phyloP scores from a whole-genome alignment of 2,113 vertebrate genomes.

The Australoheros scitulus region DNA sequence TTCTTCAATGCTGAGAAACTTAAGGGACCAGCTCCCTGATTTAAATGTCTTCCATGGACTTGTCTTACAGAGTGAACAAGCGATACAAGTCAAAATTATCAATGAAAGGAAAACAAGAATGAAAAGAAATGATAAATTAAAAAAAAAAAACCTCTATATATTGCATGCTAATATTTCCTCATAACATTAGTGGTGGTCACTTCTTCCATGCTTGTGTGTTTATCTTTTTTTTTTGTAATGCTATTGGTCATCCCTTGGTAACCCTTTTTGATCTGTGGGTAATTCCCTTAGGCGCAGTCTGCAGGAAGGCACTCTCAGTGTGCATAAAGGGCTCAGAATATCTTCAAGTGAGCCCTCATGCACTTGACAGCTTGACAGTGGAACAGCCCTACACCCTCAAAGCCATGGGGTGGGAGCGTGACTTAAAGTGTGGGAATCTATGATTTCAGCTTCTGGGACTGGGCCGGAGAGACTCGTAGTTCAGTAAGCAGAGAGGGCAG shows the following conservation, averaged over 20 bases:
- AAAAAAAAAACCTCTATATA: not conserved
- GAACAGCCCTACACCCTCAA: not conserved
- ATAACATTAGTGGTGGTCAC: not conserved
- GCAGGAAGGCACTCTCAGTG: not conserved
- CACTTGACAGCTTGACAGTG: slow-evolving; percentile 11
- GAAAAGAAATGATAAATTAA: not conserved
- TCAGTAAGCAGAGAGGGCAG: not conserved
- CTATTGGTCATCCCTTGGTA: not conserved
- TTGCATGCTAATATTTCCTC: not conserved
- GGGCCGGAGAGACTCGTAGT: not conserved
- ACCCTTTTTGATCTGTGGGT: not conserved
- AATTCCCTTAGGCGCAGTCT: not conserved
- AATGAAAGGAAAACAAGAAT: too few species aligned
- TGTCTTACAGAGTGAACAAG: too few species aligned
- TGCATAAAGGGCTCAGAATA: not conserved
- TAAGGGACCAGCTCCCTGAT: too few species aligned
- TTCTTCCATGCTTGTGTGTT: not conserved
- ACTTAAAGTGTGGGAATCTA: not conserved
- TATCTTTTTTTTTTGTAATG: not conserved
- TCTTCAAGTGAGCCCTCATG: slow-evolving; percentile 7
- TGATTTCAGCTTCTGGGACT: not conserved
- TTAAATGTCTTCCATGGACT: too few species aligned
- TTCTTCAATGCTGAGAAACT: too few species aligned
- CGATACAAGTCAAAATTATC: too few species aligned
- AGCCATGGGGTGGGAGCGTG: not conserved